A percentile compares a stretch with the other conserved stretches of the same genome.
Evolutionary conservation across 1,140 invertebrate species (phyloP).

Genomic region (Saccostrea cuccullata): DNA sequence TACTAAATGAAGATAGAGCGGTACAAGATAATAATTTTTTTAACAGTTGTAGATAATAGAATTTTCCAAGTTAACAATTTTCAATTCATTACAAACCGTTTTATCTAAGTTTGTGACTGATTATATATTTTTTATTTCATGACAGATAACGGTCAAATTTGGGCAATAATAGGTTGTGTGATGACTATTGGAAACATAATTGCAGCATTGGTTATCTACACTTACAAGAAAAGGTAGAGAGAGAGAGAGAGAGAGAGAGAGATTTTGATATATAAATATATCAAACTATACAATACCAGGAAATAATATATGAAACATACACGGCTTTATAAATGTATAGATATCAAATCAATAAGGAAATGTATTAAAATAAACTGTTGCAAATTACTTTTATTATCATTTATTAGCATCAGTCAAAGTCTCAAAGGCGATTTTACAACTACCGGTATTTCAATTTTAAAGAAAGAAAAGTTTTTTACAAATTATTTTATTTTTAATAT

Average conservation of each 20-base stretch:
- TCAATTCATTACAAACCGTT: background rate
- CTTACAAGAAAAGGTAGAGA: background rate
- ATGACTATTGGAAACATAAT: background rate
- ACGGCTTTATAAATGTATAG: too few relatives aligned
- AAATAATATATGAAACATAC: background rate
- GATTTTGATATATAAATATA: background rate
- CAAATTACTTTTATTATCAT: too few relatives aligned
- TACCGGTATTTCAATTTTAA: too few relatives aligned
- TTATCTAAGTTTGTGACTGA: background rate
- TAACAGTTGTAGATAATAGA: too few relatives aligned
- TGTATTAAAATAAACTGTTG: too few relatives aligned
- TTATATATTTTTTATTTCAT: background rate
- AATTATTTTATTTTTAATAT: background rate
- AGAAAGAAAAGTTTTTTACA: too few relatives aligned
- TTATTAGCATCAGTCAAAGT: too few relatives aligned
- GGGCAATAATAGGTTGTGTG: conserved; percentile 15
- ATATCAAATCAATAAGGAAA: too few relatives aligned
- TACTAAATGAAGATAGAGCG: background rate
- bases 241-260: background rate
- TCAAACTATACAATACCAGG: background rate
- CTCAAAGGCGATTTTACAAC: too few relatives aligned
- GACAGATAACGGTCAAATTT: background rate
- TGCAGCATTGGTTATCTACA: background rate
- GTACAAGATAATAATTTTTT: too few relatives aligned
- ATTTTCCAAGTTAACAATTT: background rate